Percentiles rank a stretch among this genome's conserved stretches.
Conservation (phyloP, 1,140 invertebrate genomes). For the Callitettix versicolor region DNA sequence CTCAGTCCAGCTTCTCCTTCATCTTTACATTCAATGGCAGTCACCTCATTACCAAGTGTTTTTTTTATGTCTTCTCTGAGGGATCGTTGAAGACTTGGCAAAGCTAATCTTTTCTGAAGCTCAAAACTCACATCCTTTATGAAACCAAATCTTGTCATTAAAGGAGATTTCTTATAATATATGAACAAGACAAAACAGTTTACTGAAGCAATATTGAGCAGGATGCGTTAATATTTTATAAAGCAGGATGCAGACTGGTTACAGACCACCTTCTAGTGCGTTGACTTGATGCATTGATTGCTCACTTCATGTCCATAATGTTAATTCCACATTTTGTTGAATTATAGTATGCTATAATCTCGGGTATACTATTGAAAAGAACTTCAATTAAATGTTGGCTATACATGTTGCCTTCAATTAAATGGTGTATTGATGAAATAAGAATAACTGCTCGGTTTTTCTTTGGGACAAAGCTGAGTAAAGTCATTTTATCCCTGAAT, state of each 20-base stretch:
- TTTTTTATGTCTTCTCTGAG: not conserved
- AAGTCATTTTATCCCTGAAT: too few species aligned
- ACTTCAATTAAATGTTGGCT: too few species aligned
- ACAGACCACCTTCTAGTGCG: constrained; percentile 28
- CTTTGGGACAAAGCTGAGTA: too few species aligned
- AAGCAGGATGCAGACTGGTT: constrained; percentile 24
- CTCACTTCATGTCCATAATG: constrained; percentile 27
- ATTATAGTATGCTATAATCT: constrained; percentile 28
- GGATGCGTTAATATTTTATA: too few species aligned
- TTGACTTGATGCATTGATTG: constrained; percentile 22
- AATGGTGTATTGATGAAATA: too few species aligned
- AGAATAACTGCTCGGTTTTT: too few species aligned
- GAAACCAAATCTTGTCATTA: constrained; percentile 21
- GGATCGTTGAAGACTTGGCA: constrained; percentile 4
- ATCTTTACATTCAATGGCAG: not conserved
- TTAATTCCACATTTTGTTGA: constrained; percentile 29
- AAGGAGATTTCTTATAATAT: too few species aligned
- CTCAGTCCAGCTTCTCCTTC: not conserved
- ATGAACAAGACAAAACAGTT: constrained; percentile 17
- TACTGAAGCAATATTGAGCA: constrained; percentile 22
- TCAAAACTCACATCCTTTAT: constrained; percentile 19
- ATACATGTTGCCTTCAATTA: too few species aligned
- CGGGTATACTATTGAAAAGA: constrained; percentile 27
- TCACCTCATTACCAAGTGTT: not conserved
- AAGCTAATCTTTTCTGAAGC: constrained; percentile 22